Base-by-base conservation (phyloP, 37 sponge, comb jelly and placozoan genomes). In the Diacarnus erythraeanus region DNA sequence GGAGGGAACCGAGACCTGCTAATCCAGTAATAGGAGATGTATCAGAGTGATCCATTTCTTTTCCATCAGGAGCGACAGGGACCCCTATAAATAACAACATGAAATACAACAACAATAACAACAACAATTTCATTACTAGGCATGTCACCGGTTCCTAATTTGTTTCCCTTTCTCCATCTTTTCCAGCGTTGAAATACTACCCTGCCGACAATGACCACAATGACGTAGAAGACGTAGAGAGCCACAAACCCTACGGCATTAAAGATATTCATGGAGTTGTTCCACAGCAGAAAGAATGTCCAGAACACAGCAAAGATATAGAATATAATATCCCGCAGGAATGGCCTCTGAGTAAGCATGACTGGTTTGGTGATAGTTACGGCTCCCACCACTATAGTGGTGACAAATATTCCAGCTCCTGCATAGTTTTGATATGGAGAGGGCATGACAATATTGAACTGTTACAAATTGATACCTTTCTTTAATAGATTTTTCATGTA, bases 371-470 rank as follows among this genome's bases (percentile, higher is more conserved):
- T 64, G 23, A 95, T 66, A 39, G 86, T 71, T 29, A 98, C 91
- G 33, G 85, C 83, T 40, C 99, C 99, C 1, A 96, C 88, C 61
- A 98, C 94, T 0, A 98, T 72, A 22, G 92, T 90, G 22, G 94
- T 92, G 18, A 98, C 96, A 93, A 98, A 98, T 59, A 98, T 90
- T 0, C 99, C 99, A 76, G 99, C 99, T 73, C 99, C 97, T 94
- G 66, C n/a, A n/a, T n/a, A n/a, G n/a, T n/a, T n/a, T n/a, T n/a
- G n/a, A n/a, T n/a, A n/a, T n/a, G n/a, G n/a, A n/a, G n/a, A n/a
- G n/a, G n/a, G n/a, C n/a, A n/a, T n/a, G n/a, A n/a, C n/a, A n/a
- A n/a, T n/a, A n/a, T n/a, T n/a, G n/a, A n/a, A n/a, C n/a, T n/a
- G n/a, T n/a, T n/a, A n/a, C n/a, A n/a, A n/a, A n/a, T n/a, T n/a